These are phyloP conservation scores for Willisornis vidua DNA, from an alignment of 2,113 vertebrate species.

Conservation along the genomic window DNA sequence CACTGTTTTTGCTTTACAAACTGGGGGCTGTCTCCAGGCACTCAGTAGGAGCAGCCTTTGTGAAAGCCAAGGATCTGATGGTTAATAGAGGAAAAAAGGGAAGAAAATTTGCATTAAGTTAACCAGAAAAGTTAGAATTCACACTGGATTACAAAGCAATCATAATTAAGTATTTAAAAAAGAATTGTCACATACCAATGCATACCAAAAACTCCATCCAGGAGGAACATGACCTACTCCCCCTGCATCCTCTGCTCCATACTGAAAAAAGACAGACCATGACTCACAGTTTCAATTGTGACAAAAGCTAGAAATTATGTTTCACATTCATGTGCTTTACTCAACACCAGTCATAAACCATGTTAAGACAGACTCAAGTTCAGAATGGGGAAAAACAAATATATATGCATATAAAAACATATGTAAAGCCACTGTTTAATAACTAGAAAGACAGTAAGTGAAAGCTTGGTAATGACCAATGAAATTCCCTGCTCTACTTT, in stretches of 20 bases:
- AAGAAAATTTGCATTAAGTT: background rate
- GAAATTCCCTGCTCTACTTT: background rate
- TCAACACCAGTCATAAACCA: background rate
- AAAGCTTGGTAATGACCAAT: background rate
- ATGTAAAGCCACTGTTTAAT: background rate
- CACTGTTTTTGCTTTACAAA: background rate
- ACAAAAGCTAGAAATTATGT: background rate
- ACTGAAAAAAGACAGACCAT: slow-evolving; percentile 73
- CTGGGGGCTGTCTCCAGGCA: background rate
- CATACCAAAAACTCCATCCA: slow-evolving; percentile 95
- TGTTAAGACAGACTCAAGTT: background rate
- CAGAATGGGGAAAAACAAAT: background rate
- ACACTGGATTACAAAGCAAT: background rate
- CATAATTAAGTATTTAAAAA: background rate
- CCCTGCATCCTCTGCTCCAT: slow-evolving; percentile 87
- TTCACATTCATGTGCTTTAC: background rate
- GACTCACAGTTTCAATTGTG: background rate
- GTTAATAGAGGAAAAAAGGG: background rate
- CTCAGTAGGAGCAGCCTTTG: background rate
- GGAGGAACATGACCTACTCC: slow-evolving; percentile 89
- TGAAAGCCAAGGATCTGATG: background rate
- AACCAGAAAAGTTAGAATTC: background rate
- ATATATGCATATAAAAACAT: background rate
- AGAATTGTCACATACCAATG: slow-evolving; percentile 81
- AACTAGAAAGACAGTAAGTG: background rate